Base-by-base conservation (phyloP, 2,888 invertebrate species). In the Drosophila anomalata region DNA sequence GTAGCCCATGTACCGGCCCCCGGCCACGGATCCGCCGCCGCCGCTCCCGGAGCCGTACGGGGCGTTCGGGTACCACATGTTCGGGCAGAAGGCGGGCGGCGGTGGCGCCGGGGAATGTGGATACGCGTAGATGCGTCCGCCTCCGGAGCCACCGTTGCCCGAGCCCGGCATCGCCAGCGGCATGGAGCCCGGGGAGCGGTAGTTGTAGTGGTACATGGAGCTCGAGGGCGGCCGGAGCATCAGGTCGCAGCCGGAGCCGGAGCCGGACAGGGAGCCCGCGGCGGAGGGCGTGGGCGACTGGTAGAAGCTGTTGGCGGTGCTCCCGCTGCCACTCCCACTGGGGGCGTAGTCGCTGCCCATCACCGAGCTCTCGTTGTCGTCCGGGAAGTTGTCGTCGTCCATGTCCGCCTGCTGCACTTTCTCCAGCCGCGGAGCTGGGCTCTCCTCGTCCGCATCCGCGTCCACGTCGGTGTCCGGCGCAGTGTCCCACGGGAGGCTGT, bases 41-140 rank as follows among this genome's bases (percentile, higher is more conserved):
- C 60, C 51, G n/a, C 12, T 36, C 7, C n/a, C n/a, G 2, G 67
- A 70, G 48, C 79, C 76, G 62, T 89, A 89, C 0, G 89, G 76
- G 7, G 90, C 78, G 78, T 90, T 90, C 2, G 90, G 90, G 76
- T 89, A 88, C 90, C 90, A 91, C 82, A 89, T 89, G 65, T 90
- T 90, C 12, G 89, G 83, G 71, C 87, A 89, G 66, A 76, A 85
- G 17, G 68, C 62, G 3, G 66, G 53, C 29, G 73, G 50, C 29
- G 72, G 12, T 2, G 52, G 66, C 44, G 62, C 41, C 50, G 77
- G 81, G 82, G 88, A 80, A 86, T 84, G 88, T 77, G 72, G 61
- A 59, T 71, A 72, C 39, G 58, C 67, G 66, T 75, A 77, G 31
- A 76, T 42, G 12, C 62, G 69, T 8, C 67, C 67, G 20, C 47